Evolutionary conservation across 2,113 vertebrate genomes (phyloP).

Genomic region (Gallinago paraguaiae): DNA sequence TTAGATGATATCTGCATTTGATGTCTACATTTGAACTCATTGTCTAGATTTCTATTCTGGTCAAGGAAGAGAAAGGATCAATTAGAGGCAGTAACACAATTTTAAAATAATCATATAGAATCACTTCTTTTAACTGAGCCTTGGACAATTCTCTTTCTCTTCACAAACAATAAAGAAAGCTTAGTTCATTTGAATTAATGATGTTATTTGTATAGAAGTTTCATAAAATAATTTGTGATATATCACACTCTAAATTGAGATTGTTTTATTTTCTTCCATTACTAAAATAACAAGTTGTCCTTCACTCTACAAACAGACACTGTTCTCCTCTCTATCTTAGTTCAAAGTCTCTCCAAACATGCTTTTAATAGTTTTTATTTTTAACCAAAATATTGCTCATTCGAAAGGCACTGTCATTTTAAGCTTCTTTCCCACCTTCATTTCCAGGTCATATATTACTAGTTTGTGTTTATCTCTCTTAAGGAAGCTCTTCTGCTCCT

Average conservation of each 20-base stretch:
- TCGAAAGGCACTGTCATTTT: background rate
- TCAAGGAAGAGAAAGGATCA: background rate
- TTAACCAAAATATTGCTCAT: background rate
- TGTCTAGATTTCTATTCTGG: background rate
- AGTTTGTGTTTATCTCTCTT: background rate
- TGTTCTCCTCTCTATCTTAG: background rate
- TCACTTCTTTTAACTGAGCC: background rate
- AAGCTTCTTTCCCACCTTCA: background rate
- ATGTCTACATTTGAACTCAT: background rate
- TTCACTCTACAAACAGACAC: background rate
- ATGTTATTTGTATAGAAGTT: background rate
- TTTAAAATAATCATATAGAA: background rate
- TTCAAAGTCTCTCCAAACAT: background rate
- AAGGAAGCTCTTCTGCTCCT: background rate
- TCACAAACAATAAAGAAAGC: background rate
- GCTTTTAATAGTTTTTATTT: background rate
- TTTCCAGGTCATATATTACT: background rate
- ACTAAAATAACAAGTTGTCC: background rate
- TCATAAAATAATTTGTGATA: background rate
- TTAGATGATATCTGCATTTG: background rate
- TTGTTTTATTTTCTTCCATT: background rate
- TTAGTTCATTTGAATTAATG: background rate
- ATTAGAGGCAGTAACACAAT: background rate
- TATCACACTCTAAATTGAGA: fast-evolving
- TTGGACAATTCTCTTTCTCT: background rate